Conservation (phyloP, 2,888 invertebrate genomes). For the Pseudanteris insignis region DNA sequence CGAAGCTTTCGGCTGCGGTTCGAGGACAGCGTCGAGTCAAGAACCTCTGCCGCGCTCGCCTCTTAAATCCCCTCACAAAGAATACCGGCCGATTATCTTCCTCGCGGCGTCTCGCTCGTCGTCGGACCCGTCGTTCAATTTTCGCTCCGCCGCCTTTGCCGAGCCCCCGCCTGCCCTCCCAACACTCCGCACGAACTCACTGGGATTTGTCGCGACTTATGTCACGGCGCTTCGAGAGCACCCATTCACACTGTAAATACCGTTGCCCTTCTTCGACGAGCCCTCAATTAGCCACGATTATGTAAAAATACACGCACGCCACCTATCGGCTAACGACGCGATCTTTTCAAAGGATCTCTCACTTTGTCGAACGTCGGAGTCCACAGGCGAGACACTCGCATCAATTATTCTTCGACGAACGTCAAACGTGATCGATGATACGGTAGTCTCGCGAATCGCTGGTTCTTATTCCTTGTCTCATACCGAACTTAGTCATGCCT, state of each 20-base stretch:
- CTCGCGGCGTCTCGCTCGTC: conserved; percentile 18
- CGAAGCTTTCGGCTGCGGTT: conserved; percentile 55
- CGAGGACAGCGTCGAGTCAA: conserved; percentile 57
- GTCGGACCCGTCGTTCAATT: conserved; percentile 1
- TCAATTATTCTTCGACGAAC: conserved; percentile 31
- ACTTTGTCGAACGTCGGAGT: conserved; percentile 10
- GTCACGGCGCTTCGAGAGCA: conserved; percentile 48
- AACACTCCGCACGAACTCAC: conserved; percentile 5
- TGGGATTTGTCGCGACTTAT: conserved; percentile 37
- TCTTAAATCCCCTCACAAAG: conserved; percentile 59
- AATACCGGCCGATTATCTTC: conserved; percentile 46
- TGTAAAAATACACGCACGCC: conserved; percentile 46
- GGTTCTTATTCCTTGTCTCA: conserved; percentile 6
- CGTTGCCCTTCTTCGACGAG: conserved; percentile 49
- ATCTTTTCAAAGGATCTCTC: conserved; percentile 25
- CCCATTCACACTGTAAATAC: conserved; percentile 53
- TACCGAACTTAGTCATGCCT: no score
- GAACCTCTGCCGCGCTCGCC: conserved; percentile 52
- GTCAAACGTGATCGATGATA: conserved; percentile 35
- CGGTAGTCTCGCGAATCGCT: conserved; percentile 14
- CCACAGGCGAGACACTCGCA: conserved; percentile 18
- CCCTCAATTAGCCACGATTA: conserved; percentile 55
- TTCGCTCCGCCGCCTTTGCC: conserved; percentile 22
- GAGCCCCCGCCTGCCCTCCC: not conserved
- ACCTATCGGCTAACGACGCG: conserved; percentile 24